A percentile compares a stretch with the other conserved stretches of the same genome.
phyloP scores from a whole-genome alignment of 2,888 invertebrate genomes.

The Sepiola atlantica region DNA sequence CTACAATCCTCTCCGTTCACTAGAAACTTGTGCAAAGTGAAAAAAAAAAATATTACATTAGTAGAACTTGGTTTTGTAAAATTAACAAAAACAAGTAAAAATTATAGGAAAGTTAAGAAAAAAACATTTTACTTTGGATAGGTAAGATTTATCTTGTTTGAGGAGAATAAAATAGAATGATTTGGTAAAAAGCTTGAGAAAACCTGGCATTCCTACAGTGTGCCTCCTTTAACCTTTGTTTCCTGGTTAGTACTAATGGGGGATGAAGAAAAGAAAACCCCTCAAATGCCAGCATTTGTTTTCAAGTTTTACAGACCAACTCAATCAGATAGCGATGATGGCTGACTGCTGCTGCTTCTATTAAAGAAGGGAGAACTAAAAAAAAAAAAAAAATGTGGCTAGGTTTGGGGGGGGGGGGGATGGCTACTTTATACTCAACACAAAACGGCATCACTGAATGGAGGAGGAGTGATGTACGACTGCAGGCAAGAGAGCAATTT shows the following conservation, averaged over 20 bases:
- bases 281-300: conserved; percentile 32
- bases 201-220: neutral
- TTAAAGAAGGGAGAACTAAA: no score
- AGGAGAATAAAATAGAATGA: neutral
- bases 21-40: no score
- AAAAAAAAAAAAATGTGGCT: neutral
- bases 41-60: no score
- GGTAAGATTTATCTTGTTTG: no score
- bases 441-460: neutral
- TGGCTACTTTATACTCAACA: neutral
- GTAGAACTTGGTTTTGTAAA: no score
- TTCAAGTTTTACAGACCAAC: neutral
- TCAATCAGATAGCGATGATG: neutral
- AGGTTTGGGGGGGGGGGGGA: no score
- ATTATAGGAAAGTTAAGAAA: no score
- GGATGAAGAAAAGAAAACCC: neutral
- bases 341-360: neutral
- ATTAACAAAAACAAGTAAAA: no score
- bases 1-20: no score
- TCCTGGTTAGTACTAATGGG: neutral
- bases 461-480: neutral
- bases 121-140: no score
- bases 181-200: neutral
- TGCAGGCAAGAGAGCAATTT: neutral
- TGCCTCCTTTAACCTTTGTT: neutral